Percentiles rank a stretch among this genome's conserved stretches.
Evolutionary conservation across 2,888 invertebrate species (phyloP).

Genomic region (Prosopocoilus inquinatus): DNA sequence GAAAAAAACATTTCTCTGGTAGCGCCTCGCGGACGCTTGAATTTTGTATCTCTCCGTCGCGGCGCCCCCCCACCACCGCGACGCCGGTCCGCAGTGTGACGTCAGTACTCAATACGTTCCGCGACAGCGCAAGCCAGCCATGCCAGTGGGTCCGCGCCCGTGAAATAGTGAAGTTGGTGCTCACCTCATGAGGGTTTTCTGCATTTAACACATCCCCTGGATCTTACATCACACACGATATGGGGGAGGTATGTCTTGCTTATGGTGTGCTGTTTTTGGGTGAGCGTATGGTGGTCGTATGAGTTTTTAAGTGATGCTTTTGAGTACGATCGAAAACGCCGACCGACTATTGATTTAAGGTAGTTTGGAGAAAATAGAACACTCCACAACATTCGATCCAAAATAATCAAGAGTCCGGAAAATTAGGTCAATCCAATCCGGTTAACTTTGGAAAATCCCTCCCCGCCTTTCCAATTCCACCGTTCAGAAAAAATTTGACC

Average conservation of each 20-base stretch:
- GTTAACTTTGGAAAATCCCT: too few relatives aligned
- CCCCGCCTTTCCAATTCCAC: too few relatives aligned
- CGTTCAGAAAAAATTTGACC: too few relatives aligned
- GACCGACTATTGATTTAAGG: background rate
- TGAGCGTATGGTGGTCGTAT: constrained; percentile 12
- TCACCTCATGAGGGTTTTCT: constrained; percentile 35
- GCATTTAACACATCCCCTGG: constrained; percentile 19
- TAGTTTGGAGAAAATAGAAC: background rate
- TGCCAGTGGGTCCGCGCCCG: constrained; percentile 63
- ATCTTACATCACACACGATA: constrained; percentile 29
- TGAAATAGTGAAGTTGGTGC: constrained; percentile 62
- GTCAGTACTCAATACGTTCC: constrained; percentile 56
- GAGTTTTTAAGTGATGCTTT: constrained; percentile 4
- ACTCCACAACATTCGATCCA: background rate
- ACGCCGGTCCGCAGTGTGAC: constrained; percentile 65
- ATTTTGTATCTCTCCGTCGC: constrained; percentile 39
- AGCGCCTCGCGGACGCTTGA: too few relatives aligned
- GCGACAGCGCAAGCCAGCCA: constrained; percentile 45
- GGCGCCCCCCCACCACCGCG: constrained; percentile 30
- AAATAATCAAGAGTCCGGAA: too few relatives aligned
- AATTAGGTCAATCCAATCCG: too few relatives aligned
- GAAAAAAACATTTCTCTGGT: too few relatives aligned
- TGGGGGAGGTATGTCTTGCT: constrained; percentile 47
- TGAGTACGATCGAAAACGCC: background rate
- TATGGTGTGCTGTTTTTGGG: constrained; percentile 7